Evolutionary conservation across 1,140 invertebrate species (phyloP).

Genomic region (Tetramorium alpestre): DNA sequence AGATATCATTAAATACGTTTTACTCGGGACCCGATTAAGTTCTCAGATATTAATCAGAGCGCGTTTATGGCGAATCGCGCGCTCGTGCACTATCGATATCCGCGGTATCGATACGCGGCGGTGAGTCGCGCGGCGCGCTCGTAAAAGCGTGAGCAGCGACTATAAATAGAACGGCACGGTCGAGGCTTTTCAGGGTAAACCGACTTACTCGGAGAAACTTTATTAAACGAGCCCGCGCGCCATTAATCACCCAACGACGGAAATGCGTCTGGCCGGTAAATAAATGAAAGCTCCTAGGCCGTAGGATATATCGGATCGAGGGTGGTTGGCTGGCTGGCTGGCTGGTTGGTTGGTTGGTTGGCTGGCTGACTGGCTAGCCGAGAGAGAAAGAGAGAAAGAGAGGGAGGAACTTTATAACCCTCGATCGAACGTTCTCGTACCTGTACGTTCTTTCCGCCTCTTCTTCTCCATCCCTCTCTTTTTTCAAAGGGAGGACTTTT

Average conservation of each 20-base stretch:
- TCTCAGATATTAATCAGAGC: constrained; percentile 24
- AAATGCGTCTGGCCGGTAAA: constrained; percentile 51
- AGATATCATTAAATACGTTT: neutral
- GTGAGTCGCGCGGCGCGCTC: neutral
- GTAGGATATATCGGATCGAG: constrained; percentile 30
- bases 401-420: constrained; percentile 26
- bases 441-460: neutral
- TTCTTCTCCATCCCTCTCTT: neutral
- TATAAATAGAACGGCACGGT: constrained; percentile 47
- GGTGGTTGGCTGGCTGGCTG: constrained; percentile 7
- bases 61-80: neutral
- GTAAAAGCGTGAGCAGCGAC: constrained; percentile 34
- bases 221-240: constrained; percentile 40
- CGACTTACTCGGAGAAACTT: constrained; percentile 44
- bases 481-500: neutral
- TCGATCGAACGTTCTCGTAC: constrained; percentile 41
- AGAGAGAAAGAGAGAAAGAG: neutral
- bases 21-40: neutral
- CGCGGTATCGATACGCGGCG: constrained; percentile 2
- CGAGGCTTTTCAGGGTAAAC: constrained; percentile 41
- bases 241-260: constrained; percentile 56
- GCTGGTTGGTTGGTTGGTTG: too few relatives aligned
- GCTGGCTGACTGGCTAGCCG: neutral
- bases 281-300: constrained; percentile 43
- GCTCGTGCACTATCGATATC: constrained; percentile 22